Evolutionary conservation across 2,888 invertebrate genomes (phyloP).

Genomic region (Drosophila borealis): DNA sequence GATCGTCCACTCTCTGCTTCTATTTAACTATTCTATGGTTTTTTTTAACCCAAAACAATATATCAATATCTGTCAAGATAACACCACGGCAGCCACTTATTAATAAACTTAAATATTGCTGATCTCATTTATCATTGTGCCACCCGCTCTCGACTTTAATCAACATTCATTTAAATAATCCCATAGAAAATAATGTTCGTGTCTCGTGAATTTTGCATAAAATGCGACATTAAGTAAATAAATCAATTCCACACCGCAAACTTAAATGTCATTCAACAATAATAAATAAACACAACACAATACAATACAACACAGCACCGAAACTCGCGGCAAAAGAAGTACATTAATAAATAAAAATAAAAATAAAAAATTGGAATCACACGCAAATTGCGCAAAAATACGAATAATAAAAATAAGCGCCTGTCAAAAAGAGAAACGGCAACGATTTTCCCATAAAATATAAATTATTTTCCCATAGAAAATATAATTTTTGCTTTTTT

Average conservation of each 20-base stretch:
- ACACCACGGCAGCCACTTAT: slow-evolving; percentile 23
- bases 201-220: slow-evolving; percentile 34
- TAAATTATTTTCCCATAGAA: slow-evolving; percentile 61
- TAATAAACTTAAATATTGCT: slow-evolving; percentile 29
- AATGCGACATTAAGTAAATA: slow-evolving; percentile 38
- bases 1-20: neutral
- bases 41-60: neutral
- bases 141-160: slow-evolving; percentile 18
- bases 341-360: slow-evolving; percentile 35
- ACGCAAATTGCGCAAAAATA: slow-evolving; percentile 48
- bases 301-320: slow-evolving; percentile 9
- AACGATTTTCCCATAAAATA: slow-evolving; percentile 52
- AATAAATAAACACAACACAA: slow-evolving; percentile 38
- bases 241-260: slow-evolving; percentile 56
- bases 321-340: slow-evolving; percentile 2
- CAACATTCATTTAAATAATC: slow-evolving; percentile 43
- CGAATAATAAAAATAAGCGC: slow-evolving; percentile 35
- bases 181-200: slow-evolving; percentile 30
- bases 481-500: slow-evolving; percentile 38
- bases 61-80: slow-evolving; percentile 23
- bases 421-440: slow-evolving; percentile 50
- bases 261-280: slow-evolving; percentile 56
- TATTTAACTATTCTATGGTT: neutral
- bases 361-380: slow-evolving; percentile 36
- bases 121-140: slow-evolving; percentile 25